Base-by-base conservation (phyloP, 1,140 invertebrate genomes). In the Pseudachorutes palmiensis region DNA sequence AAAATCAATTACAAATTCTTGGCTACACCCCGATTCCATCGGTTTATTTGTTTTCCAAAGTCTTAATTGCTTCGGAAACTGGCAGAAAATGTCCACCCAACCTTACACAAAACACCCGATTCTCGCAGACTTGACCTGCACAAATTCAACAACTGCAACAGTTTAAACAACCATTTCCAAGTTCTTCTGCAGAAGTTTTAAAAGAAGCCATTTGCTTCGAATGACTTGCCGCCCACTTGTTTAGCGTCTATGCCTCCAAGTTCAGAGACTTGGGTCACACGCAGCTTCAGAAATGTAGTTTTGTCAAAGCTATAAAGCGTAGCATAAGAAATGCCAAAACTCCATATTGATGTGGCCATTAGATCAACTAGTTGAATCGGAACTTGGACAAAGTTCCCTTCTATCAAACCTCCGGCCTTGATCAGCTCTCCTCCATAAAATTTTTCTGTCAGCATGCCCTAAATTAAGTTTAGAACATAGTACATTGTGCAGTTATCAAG, bases 331-430 rank as follows among this genome's bases (percentile, higher is more conserved):
- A 65, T 36, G 2, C 16, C 22, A 29, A 60, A 29, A 32, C 63
- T 65, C 63, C 63, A 65, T 5, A n/a, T 28, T 22, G 33, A 55
- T 3, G 26, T 36, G 2, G 48, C 48, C 3, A 57, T 22, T 16
- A 36, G 14, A 22, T 59, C 63, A 59, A 36, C 24, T 3, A 58
- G 14, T 32, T 65, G 63, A 65, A 29, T 29, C 2, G 28, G 14
- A 22, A 65, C 28, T 58, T 65, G 63, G 14, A 65, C 28, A 2
- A 26, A 60, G 26, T 65, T 24, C 22, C 63, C 63, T 28, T 65
- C 63, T 9, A 65, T 3, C 63, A 16, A 55, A 9, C 63, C 63
- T 9, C 49, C 28, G n/a, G 3, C 28, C 26, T 36, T 48, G 14
- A 28, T 28, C 36, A 19, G 36, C 51, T 12, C 41, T 12, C 63